Conservation (phyloP, 2,113 vertebrate species). For the Sardina pilchardus region DNA sequence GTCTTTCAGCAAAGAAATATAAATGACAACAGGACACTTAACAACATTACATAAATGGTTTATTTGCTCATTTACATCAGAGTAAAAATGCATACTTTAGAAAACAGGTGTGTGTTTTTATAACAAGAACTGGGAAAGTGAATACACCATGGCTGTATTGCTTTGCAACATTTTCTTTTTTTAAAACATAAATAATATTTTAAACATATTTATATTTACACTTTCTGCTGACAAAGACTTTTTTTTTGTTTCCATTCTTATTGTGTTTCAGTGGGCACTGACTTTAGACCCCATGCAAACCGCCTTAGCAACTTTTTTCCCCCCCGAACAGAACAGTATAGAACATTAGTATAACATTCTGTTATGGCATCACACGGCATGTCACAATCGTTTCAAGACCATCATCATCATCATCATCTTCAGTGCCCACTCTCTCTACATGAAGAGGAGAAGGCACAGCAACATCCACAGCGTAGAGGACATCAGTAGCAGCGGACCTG, state of each 20-base stretch:
- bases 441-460: background rate
- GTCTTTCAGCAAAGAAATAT: background rate
- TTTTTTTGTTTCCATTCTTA: conserved; percentile 1
- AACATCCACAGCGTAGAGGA: conserved; percentile 10
- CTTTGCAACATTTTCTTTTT: conserved; percentile 40
- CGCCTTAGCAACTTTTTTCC: conserved; percentile 23
- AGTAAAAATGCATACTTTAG: conserved; percentile 57
- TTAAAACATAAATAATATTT: conserved; percentile 46
- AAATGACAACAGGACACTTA: background rate
- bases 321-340: conserved; percentile 19
- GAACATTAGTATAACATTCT: conserved; percentile 3
- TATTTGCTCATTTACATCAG: conserved; percentile 47
- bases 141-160: conserved; percentile 48
- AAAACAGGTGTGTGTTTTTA: conserved; percentile 52
- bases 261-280: conserved; percentile 20
- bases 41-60: conserved; percentile 52
- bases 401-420: conserved; percentile 1
- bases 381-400: conserved; percentile 1
- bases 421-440: background rate
- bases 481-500: conserved; percentile 18
- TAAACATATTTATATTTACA: conserved; percentile 48
- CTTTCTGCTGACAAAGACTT: conserved; percentile 18
- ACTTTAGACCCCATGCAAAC: conserved; percentile 39
- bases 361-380: conserved; percentile 23
- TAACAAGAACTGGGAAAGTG: conserved; percentile 40